phyloP scores from a whole-genome alignment of 2,888 invertebrate species.

The Ornithoptera priamus region DNA sequence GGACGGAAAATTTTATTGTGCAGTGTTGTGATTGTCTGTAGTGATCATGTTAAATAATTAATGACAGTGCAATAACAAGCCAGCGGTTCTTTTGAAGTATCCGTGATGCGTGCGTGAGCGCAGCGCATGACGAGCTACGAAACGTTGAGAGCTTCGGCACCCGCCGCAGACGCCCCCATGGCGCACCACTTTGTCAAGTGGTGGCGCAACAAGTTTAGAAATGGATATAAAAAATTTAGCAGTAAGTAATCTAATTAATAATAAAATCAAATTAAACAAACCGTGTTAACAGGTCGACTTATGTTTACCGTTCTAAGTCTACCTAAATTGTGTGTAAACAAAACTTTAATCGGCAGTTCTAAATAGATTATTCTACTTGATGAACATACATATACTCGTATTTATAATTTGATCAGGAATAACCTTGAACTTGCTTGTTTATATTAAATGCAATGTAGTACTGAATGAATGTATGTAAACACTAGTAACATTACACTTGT shows the following conservation, averaged over 20 bases:
- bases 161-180: constrained; percentile 82
- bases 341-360: background rate
- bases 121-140: constrained; percentile 81
- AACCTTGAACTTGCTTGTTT: constrained; percentile 27
- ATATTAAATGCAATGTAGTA: constrained; percentile 9
- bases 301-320: background rate
- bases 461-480: constrained; percentile 10
- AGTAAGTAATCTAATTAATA: constrained; percentile 69
- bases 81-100: constrained; percentile 76
- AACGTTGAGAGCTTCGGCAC: constrained; percentile 79
- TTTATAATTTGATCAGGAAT: constrained; percentile 14
- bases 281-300: background rate
- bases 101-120: constrained; percentile 80
- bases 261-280: background rate
- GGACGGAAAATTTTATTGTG: constrained; percentile 47
- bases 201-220: constrained; percentile 88
- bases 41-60: constrained; percentile 59
- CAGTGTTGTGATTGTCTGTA: constrained; percentile 60
- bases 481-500: background rate
- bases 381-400: background rate
- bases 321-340: background rate
- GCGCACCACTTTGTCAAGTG: constrained; percentile 88
- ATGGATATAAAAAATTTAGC: constrained; percentile 87
- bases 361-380: background rate
- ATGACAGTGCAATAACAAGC: constrained; percentile 57